phyloP scores from a whole-genome alignment of 2,797 vertebrate genomes.

The Ptychobarbus kaznakovi region DNA sequence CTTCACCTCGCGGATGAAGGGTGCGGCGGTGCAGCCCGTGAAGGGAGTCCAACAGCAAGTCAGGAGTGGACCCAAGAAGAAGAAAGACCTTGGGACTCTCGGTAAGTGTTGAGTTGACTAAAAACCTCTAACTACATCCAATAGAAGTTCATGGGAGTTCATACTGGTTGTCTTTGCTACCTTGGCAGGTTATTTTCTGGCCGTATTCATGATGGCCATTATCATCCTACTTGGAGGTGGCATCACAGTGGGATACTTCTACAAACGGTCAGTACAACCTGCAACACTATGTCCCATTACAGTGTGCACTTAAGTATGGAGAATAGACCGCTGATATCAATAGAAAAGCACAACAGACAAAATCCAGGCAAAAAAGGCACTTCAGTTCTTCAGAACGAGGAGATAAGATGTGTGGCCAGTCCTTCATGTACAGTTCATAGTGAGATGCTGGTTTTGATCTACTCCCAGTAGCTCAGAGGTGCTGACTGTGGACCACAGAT shows the following conservation, averaged over 20 bases:
- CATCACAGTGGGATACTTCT: slow-evolving; percentile 82
- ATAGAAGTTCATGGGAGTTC: background rate
- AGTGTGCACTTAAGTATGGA: background rate
- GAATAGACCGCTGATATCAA: background rate
- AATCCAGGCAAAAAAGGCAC: background rate
- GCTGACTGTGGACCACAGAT: background rate
- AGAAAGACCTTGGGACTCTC: slow-evolving; percentile 89
- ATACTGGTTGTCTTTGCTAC: background rate
- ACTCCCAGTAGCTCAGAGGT: background rate
- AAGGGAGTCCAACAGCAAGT: slow-evolving; percentile 90
- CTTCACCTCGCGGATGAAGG: slow-evolving; percentile 72
- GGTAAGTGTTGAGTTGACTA: slow-evolving; percentile 71
- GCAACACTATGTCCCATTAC: background rate
- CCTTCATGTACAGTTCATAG: background rate
- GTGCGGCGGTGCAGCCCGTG: slow-evolving; percentile 82
- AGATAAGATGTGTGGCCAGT: background rate
- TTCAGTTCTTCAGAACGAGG: background rate
- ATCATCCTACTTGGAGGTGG: slow-evolving; percentile 80
- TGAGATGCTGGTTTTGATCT: background rate
- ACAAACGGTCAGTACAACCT: slow-evolving; percentile 76
- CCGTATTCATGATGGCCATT: slow-evolving; percentile 77
- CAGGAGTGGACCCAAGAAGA: slow-evolving; percentile 83
- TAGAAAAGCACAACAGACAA: background rate
- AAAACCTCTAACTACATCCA: background rate
- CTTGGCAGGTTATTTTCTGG: slow-evolving; percentile 76